A percentile compares a stretch with the other conserved stretches of the same genome.
phyloP scores from a whole-genome alignment of 2,113 vertebrate genomes.

The Passer montanus region DNA sequence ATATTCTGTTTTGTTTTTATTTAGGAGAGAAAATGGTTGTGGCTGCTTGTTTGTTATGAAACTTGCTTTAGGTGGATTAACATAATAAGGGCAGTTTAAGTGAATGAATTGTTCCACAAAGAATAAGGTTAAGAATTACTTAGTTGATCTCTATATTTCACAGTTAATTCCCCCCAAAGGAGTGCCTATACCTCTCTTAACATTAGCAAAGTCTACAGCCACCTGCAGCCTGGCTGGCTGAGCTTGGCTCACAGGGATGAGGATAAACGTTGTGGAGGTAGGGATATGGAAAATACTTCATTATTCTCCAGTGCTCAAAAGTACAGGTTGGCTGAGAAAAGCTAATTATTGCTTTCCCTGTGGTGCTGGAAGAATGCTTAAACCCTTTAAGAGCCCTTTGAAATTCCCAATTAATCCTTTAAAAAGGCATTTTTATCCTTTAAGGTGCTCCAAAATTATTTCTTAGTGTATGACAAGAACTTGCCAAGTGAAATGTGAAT shows the following conservation, averaged over 20 bases:
- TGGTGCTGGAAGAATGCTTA: background rate
- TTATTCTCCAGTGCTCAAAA: background rate
- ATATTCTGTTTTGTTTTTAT: background rate
- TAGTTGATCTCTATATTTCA: background rate
- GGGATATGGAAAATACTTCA: background rate
- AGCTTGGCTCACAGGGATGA: background rate
- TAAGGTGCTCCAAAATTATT: background rate
- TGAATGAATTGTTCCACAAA: background rate
- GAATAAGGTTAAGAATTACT: background rate
- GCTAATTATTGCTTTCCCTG: constrained; percentile 8
- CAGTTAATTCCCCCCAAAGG: background rate
- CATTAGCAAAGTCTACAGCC: background rate
- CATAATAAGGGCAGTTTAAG: background rate
- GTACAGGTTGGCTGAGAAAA: background rate
- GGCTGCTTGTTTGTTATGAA: background rate
- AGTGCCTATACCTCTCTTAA: background rate
- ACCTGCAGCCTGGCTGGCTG: background rate
- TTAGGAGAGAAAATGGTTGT: background rate
- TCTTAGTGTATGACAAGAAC: background rate
- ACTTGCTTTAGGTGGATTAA: background rate
- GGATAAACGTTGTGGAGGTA: background rate
- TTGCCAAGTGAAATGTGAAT: background rate
- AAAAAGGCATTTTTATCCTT: background rate
- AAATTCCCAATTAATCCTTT: background rate
- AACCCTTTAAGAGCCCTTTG: background rate